Conservation (phyloP, 2,113 vertebrate species). For the Caranx ignobilis region DNA sequence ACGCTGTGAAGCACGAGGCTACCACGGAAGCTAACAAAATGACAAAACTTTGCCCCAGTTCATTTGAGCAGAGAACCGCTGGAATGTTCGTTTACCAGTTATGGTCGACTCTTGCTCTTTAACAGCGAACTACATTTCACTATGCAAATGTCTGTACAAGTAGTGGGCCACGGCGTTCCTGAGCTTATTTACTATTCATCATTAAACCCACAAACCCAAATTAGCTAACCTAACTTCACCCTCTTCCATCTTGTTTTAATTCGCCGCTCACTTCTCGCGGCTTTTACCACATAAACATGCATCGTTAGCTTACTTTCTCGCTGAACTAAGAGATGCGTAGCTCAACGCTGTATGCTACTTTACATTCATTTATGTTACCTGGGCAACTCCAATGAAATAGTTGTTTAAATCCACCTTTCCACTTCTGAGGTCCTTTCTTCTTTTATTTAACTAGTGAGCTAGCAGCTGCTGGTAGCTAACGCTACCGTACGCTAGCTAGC, state of each 20-base stretch:
- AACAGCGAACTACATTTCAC: neutral
- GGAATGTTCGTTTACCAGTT: neutral
- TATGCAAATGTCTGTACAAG: slow-evolving; percentile 5
- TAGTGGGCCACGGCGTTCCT: neutral
- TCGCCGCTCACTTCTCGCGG: slow-evolving; percentile 79
- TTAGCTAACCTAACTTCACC: slow-evolving; percentile 68
- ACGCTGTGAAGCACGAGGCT: slow-evolving; percentile 70
- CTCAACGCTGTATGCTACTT: neutral
- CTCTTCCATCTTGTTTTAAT: slow-evolving; percentile 82
- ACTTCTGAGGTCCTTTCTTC: slow-evolving; percentile 69
- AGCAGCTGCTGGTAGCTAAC: slow-evolving; percentile 73
- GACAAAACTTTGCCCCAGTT: slow-evolving; percentile 70
- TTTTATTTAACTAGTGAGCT: slow-evolving; percentile 66
- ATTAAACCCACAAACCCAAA: slow-evolving; percentile 56
- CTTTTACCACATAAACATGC: slow-evolving; percentile 74
- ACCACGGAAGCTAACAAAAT: slow-evolving; percentile 69
- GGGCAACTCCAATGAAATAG: slow-evolving; percentile 49
- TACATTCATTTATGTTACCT: slow-evolving; percentile 45
- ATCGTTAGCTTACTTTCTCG: slow-evolving; percentile 52
- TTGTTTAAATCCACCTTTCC: slow-evolving; percentile 53
- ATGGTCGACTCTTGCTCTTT: neutral
- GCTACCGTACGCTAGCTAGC: slow-evolving; percentile 67
- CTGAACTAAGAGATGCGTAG: slow-evolving; percentile 4
- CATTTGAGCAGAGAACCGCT: neutral
- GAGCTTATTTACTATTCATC: slow-evolving; percentile 12